Percentiles rank a stretch among this genome's conserved stretches.
Evolutionary conservation across 2,113 vertebrate genomes (phyloP).

Genomic region (Pseudorectes ferrugineus): DNA sequence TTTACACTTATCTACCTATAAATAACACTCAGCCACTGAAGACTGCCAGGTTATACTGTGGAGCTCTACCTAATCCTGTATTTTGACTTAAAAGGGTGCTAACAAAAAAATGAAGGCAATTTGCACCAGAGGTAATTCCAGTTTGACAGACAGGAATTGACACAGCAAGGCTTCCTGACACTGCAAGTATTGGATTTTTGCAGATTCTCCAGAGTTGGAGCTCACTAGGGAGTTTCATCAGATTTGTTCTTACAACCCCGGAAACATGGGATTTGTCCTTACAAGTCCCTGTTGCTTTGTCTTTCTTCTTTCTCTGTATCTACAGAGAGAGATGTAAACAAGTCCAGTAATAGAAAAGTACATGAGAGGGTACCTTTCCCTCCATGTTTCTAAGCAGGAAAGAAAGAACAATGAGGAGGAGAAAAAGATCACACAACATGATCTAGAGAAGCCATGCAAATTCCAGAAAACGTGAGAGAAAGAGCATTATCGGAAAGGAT

Average conservation of each 20-base stretch:
- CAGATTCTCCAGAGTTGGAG: background rate
- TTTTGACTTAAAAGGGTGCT: background rate
- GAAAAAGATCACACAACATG: background rate
- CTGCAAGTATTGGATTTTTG: background rate
- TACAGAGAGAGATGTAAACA: background rate
- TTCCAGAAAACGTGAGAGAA: background rate
- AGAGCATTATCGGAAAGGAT: background rate
- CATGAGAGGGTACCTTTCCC: background rate
- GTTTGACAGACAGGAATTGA: background rate
- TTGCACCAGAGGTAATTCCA: background rate
- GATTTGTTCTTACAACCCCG: background rate
- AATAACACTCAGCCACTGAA: background rate
- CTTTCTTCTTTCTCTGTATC: background rate
- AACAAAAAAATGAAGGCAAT: background rate
- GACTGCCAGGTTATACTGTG: background rate
- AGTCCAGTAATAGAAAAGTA: background rate
- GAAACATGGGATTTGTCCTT: background rate
- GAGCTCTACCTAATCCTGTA: background rate
- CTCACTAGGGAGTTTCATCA: background rate
- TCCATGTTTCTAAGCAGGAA: background rate
- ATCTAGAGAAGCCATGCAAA: background rate
- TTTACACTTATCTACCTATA: background rate
- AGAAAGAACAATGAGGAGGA: background rate
- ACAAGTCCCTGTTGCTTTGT: background rate
- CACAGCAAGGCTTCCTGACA: background rate